Evolutionary conservation across 2,888 invertebrate genomes (phyloP), one percentile per base, ranked within the genome.

Genomic region (Luperina nickerlii): DNA sequence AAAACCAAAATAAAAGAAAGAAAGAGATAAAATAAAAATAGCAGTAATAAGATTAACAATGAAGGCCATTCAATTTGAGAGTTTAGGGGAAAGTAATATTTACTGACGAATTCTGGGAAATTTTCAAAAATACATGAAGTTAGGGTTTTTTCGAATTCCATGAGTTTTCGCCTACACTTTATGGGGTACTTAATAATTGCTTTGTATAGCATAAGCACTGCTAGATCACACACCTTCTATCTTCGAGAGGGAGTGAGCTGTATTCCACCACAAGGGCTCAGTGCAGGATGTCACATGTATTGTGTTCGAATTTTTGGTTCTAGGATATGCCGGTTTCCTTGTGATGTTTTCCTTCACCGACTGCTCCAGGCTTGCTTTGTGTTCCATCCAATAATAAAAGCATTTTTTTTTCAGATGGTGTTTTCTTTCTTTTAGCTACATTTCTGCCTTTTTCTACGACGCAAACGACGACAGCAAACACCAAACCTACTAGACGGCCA

Each of bases 391-490:
- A 54, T 54, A 54, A 38, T 6, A n/a, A n/a, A 6, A 6, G 9
- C 13, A 4, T 1, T 8, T 20, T 69, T 45, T 81, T 71, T 82
- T 54, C 81, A 81, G 81, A 11, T 68, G 7, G 4, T 27, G 1
- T 82, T 32, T 5, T 76, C 27, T 3, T 68, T 27, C 5, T 82
- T 9, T 0, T 67, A 7, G 20, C 27, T 15, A n/a, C 51, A 48
- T 27, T 62, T 20, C n/a, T 51, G 2, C 27, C 0, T 48, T n/a
- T 54, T 20, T 18, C 8, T 65, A 8, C 8, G 24, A 8, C 24
- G 11, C 0, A 18, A 5, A 11, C 24, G 65, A n/a, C 42, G 5
- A 0, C n/a, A 1, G 0, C 54, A 20, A 54, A 7, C 20, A 8
- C 7, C 7, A 54, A 0, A 32, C 32, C 38, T 42, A 6, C 38